Base-by-base conservation (phyloP, 2,888 invertebrate species). In the Perizoma flavofasciatum region DNA sequence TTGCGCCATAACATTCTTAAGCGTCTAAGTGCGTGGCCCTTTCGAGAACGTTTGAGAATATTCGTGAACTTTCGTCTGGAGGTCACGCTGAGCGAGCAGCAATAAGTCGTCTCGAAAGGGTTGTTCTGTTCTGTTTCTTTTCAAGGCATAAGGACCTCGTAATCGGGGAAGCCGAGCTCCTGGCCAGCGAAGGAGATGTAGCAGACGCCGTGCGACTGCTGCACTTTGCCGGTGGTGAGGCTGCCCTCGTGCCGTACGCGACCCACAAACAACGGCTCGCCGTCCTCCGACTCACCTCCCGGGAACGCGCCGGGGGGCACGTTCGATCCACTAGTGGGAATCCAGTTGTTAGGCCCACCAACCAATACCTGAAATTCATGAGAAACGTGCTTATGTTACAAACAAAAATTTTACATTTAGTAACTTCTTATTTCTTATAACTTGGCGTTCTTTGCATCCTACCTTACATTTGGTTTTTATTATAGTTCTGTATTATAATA, bases 171-270 rank as follows among this genome's bases (percentile, higher is more conserved):
- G 50, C 95, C 94, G 58, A 97, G 83, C 81, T 97, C 97, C 73
- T 95, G 93, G 46, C 97, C 97, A 0, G 91, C 96, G 79, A 94
- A 97, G 9, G 97, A 94, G 85, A 97, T 96, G 93, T 97, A 97
- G 81, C 96, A 95, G 55, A 95, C 95, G 34, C 94, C 95, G 77
- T 97, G 97, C 6, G 96, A 96, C 41, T 95, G 95, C 74, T 97
- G 97, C 2, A 97, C 95, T 88, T 97, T 97, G 75, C 97, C 97
- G 34, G 95, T 93, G 33, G 96, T 96, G 49, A 96, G 67, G 61
- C 95, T 94, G 59, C 95, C 96, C 70, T 97, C 96, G 75, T 97
- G 96, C 43, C 93, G 90, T 0, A 95, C 96, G 66, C 97, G 94
- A 10, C 97, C 97, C 41, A 97, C 89, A 84, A 93, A 97, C 2